These are phyloP conservation scores for Calyptommatus sinebrachiatus DNA, from an alignment of 2,113 vertebrate genomes.

Conservation along the genomic window DNA sequence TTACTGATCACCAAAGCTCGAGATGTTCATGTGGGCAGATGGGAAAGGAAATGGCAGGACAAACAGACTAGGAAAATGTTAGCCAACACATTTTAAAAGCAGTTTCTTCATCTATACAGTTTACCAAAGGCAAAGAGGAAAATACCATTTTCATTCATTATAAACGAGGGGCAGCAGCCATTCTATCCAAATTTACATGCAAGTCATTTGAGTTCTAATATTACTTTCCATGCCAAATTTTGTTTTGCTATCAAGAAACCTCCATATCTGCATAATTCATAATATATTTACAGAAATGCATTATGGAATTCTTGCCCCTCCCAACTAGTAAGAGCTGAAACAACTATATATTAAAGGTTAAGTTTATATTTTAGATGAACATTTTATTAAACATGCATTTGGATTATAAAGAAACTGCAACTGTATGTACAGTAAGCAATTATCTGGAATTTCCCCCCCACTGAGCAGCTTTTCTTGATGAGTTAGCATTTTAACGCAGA, in stretches of 20 bases:
- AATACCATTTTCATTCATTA: not conserved
- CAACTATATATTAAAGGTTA: not conserved
- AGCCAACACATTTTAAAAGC: not conserved
- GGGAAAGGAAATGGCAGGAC: not conserved
- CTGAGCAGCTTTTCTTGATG: constrained; percentile 7
- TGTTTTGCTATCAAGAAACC: not conserved
- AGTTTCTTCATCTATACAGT: not conserved
- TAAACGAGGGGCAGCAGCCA: not conserved
- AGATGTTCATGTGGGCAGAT: not conserved
- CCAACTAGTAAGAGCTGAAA: not conserved
- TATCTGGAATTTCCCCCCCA: constrained; percentile 1
- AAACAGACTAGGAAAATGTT: not conserved
- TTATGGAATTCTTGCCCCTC: not conserved
- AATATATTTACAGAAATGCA: not conserved
- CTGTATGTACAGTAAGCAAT: not conserved
- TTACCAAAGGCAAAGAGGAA: not conserved
- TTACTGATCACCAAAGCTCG: not conserved
- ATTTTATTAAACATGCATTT: not conserved
- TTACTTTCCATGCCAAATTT: not conserved
- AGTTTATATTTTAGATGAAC: not conserved
- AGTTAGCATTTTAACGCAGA: constrained; percentile 1
- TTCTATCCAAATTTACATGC: not conserved
- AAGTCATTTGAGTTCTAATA: not conserved
- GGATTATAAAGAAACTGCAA: not conserved
- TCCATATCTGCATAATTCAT: not conserved